These are phyloP conservation scores for Halichondria panicea DNA, from an alignment of 37 sponge, comb jelly and placozoan genomes.

Conservation along the genomic window DNA sequence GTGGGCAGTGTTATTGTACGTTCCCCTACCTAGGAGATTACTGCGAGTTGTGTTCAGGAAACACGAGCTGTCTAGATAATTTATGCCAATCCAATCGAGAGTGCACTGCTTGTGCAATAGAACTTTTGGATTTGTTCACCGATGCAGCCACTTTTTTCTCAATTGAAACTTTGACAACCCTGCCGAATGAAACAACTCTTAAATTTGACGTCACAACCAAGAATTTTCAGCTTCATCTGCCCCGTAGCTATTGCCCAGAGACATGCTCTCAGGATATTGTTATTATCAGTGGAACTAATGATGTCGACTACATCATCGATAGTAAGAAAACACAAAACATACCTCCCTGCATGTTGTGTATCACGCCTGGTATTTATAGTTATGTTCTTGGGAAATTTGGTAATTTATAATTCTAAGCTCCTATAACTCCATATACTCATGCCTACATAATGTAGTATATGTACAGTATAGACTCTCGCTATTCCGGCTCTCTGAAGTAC, in stretches of 20 bases:
- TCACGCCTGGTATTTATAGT: not conserved
- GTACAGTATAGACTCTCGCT: no score
- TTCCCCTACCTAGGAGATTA: conserved; percentile 23
- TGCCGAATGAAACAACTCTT: not conserved
- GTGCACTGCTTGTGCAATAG: conserved; percentile 11
- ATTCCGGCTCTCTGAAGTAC: no score
- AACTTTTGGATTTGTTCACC: not conserved
- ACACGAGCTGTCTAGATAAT: not conserved
- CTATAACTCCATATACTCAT: no score
- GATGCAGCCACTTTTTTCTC: no score
- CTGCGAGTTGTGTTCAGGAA: conserved; percentile 35
- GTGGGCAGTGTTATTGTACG: conserved; percentile 32
- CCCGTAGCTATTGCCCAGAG: not conserved
- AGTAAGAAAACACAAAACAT: conserved; percentile 9
- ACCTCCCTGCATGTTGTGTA: not conserved
- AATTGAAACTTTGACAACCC: not conserved
- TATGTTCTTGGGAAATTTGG: no score
- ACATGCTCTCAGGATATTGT: not conserved
- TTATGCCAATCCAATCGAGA: conserved; percentile 11
- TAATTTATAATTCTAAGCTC: no score
- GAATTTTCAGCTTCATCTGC: not conserved
- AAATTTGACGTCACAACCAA: not conserved
- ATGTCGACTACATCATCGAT: conserved; percentile 3
- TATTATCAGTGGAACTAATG: conserved; percentile 27
- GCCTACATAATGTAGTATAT: no score